Percentiles rank a stretch among this genome's conserved stretches.
Conservation (phyloP, 2,888 invertebrate genomes). For the Cheilosia vulpina region DNA sequence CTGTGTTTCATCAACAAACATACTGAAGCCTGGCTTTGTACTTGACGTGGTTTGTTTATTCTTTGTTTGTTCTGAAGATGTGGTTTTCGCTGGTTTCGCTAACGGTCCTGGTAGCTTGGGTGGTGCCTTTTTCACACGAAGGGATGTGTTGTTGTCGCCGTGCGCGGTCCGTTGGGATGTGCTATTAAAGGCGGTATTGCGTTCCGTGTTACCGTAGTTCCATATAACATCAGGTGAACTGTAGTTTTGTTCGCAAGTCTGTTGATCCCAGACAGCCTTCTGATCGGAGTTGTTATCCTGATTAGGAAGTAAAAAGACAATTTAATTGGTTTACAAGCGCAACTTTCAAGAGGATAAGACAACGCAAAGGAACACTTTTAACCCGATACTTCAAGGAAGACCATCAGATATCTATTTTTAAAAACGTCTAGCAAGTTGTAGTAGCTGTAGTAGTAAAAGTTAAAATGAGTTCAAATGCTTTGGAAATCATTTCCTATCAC, state of each 20-base stretch:
- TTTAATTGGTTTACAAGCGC: too few relatives aligned
- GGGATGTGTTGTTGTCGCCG: slow-evolving; percentile 67
- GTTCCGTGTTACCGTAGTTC: slow-evolving; percentile 55
- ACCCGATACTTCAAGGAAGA: too few relatives aligned
- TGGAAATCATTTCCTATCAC: too few relatives aligned
- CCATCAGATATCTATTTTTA: too few relatives aligned
- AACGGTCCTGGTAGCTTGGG: slow-evolving; percentile 76
- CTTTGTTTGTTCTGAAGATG: slow-evolving; percentile 76
- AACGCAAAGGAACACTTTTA: too few relatives aligned
- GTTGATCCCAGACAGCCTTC: slow-evolving; percentile 84
- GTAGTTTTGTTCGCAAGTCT: slow-evolving; percentile 79
- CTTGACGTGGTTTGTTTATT: slow-evolving; percentile 79
- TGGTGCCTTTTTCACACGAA: slow-evolving; percentile 70
- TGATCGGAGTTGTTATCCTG: slow-evolving; percentile 82
- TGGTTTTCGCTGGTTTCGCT: slow-evolving; percentile 77
- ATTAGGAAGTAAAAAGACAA: neutral
- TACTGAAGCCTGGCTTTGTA: slow-evolving; percentile 81
- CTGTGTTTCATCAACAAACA: slow-evolving; percentile 86
- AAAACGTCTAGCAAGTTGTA: too few relatives aligned
- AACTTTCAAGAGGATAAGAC: too few relatives aligned
- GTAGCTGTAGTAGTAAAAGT: too few relatives aligned
- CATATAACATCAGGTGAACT: slow-evolving; percentile 63
- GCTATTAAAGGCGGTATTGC: slow-evolving; percentile 58
- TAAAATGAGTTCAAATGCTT: too few relatives aligned
- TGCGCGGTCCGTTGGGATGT: slow-evolving; percentile 62